Base-by-base conservation (phyloP, 2,797 vertebrate species). In the Falco berigora region DNA sequence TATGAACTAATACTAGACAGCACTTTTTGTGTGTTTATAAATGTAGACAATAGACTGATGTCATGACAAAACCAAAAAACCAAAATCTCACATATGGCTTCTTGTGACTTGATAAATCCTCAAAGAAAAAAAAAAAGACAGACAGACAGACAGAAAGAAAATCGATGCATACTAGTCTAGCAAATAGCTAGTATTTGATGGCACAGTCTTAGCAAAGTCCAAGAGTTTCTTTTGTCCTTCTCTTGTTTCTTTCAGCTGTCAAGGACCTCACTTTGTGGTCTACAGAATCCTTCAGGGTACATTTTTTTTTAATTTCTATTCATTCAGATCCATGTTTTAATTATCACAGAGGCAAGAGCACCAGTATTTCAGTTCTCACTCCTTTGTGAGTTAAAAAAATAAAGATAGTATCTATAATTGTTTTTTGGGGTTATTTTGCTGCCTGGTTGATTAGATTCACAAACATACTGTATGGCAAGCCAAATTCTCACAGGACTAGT, bases 381-480 rank as follows among this genome's bases (percentile, higher is more conserved):
- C 30, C 49, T 81, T 49, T 81, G 62, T 1, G 14, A 90, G 62
- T 94, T 86, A 83, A 83, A 96, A 68, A 96, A 93, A 77, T 73
- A 92, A 92, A 92, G 80, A 81, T 11, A 83, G 61, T 32, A 92
- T 80, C 75, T 92, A 34, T 72, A 96, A 91, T 67, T 87, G 61
- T 50, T 72, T 83, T 92, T 30, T 8, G 34, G 6, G 5, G 42
- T 44, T 44, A 18, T 95, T 73, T 85, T 71, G 32, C 40, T 91
- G 79, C 40, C 61, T 86, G n/a, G 68, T 75, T 97, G 90, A 95
- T 97, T 96, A 92, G 36, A 85, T 92, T 90, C 88, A 93, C 86
- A 94, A 96, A 95, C 50, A 84, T 63, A 92, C 21, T 42, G 69
- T 86, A 94, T 71, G 42, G 64, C 50, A 83, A 97, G 50, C 14